These are phyloP conservation scores for Empidonax traillii DNA, from an alignment of 2,113 vertebrate genomes.

Conservation along the genomic window DNA sequence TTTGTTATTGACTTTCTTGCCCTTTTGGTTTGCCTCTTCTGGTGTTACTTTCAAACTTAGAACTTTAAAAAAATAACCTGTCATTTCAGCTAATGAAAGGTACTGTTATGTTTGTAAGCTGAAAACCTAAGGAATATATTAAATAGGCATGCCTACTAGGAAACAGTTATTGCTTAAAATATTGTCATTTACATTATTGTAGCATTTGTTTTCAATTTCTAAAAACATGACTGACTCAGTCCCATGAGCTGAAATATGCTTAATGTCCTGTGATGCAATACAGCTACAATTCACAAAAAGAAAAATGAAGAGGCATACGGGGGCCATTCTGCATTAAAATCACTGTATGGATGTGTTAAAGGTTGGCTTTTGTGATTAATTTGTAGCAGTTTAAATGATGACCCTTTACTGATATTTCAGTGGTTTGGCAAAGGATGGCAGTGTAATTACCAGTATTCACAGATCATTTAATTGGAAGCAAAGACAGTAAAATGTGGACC, in stretches of 20 bases:
- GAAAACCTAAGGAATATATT: slow-evolving; percentile 72
- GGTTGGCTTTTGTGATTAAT: slow-evolving; percentile 76
- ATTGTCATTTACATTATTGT: slow-evolving; percentile 69
- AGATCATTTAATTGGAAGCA: slow-evolving; percentile 65
- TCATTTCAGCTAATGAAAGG: neutral
- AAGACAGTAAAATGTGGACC: slow-evolving; percentile 60
- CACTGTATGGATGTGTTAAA: slow-evolving; percentile 72
- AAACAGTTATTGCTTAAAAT: slow-evolving; percentile 71
- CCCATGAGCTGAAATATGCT: slow-evolving; percentile 75
- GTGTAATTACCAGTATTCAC: slow-evolving; percentile 60
- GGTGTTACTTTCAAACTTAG: neutral
- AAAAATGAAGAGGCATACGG: slow-evolving; percentile 78
- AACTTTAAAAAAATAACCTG: neutral
- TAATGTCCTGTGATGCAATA: slow-evolving; percentile 82
- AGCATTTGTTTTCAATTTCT: slow-evolving; percentile 87
- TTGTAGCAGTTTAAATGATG: slow-evolving; percentile 61
- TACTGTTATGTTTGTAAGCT: slow-evolving; percentile 18
- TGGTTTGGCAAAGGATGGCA: slow-evolving; percentile 59
- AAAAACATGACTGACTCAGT: slow-evolving; percentile 72
- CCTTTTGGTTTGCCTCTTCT: neutral
- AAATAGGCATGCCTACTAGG: slow-evolving; percentile 72
- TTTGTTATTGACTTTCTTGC: neutral
- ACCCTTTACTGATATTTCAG: slow-evolving; percentile 63
- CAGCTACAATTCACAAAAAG: slow-evolving; percentile 67
- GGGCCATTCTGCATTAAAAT: slow-evolving; percentile 75